These are phyloP conservation scores for Tinamus major DNA, from an alignment of 2,797 vertebrate genomes.

Conservation along the genomic window DNA sequence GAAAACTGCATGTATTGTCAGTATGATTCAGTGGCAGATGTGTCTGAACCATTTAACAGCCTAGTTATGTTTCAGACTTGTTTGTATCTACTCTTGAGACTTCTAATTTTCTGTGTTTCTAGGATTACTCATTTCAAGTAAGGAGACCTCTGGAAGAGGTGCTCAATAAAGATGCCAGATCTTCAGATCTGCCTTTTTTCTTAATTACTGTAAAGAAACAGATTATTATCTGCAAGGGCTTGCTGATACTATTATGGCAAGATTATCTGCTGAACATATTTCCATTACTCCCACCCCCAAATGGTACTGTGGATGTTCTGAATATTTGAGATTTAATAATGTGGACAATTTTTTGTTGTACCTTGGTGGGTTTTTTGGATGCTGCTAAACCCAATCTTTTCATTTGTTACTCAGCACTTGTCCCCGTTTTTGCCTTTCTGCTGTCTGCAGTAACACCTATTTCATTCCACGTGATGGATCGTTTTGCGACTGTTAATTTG, in stretches of 20 bases:
- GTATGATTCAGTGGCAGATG: neutral
- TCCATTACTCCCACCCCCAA: neutral
- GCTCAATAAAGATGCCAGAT: conserved; percentile 8
- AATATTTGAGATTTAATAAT: neutral
- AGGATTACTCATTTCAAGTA: neutral
- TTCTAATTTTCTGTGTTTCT: conserved; percentile 26
- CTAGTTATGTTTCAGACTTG: neutral
- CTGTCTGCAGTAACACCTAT: neutral
- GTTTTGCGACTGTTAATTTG: neutral
- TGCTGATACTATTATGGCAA: conserved; percentile 14
- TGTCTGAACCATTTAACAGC: neutral
- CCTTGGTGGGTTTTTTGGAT: neutral
- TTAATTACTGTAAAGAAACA: conserved; percentile 31
- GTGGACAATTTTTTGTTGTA: neutral
- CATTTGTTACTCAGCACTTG: neutral
- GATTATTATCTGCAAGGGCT: conserved; percentile 19
- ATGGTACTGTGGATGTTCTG: neutral
- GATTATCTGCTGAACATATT: conserved; percentile 3
- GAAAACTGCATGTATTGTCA: neutral
- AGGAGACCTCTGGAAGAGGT: conserved; percentile 16
- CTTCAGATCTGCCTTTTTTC: neutral
- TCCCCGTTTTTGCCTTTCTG: neutral
- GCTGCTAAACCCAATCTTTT: neutral
- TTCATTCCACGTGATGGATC: neutral
- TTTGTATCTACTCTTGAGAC: neutral